These are phyloP conservation scores for Elgonia sp. DNA, from an alignment of 2,888 invertebrate genomes.

Conservation along the genomic window DNA sequence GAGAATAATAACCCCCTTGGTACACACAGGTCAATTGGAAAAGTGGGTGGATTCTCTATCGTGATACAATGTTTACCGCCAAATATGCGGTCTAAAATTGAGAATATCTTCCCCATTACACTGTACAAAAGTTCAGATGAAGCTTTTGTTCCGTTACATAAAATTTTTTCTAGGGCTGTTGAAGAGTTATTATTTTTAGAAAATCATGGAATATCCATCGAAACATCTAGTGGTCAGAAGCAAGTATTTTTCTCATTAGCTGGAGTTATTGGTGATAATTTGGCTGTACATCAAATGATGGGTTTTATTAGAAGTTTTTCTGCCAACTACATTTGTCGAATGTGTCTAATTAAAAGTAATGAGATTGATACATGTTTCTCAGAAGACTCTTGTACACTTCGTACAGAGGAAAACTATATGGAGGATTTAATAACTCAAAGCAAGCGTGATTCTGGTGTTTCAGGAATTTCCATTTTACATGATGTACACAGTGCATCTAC, in stretches of 20 bases:
- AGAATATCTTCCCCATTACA: constrained; percentile 20
- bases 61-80: background rate
- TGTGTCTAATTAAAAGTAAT: constrained; percentile 57
- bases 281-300: constrained; percentile 46
- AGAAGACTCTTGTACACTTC: constrained; percentile 17
- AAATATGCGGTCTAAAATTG: background rate
- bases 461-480: no score
- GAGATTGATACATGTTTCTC: constrained; percentile 13
- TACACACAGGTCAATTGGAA: background rate
- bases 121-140: constrained; percentile 59
- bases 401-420: constrained; percentile 32
- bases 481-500: no score
- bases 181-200: constrained; percentile 29
- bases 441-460: constrained; percentile 55
- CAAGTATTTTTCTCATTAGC: constrained; percentile 20
- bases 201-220: background rate
- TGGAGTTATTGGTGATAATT: constrained; percentile 49
- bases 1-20: constrained; percentile 3
- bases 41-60: background rate
- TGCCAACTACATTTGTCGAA: constrained; percentile 69
- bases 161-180: constrained; percentile 33
- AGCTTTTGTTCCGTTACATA: constrained; percentile 21
- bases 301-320: constrained; percentile 64
- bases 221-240: background rate
- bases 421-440: constrained; percentile 38